Base-by-base conservation (phyloP, 1,140 invertebrate genomes). In the Rhopalosiphum padi region DNA sequence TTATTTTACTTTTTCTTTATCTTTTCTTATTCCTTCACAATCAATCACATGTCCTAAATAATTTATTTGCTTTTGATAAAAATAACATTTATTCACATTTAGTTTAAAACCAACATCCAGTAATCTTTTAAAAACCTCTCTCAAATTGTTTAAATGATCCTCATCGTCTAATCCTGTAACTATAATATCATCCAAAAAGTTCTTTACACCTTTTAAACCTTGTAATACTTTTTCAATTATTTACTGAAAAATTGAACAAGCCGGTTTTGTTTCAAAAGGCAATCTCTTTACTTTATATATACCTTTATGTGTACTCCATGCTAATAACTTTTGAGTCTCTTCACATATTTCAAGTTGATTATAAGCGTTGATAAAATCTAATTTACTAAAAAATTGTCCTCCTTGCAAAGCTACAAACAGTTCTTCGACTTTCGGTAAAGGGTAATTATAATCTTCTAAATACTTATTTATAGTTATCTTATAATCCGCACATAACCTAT, bases 191-290 rank as follows among this genome's bases (percentile, higher is more conserved):
- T 83, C 77, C 35, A 41, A 83, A 41, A 83, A 83, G 18, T 41
- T 21, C n/a, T 35, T 82, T 35, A 37, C 77, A 11, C n/a, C 35
- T 35, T 82, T 37, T 35, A 82, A n/a, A 18, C 77, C 77, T 37
- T 82, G 77, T 82, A 82, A 18, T 18, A 83, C 77, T 37, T 83
- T 83, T 83, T 83, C 35, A 18, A 83, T 83, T 35, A 83, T 18
- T 37, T 7, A 11, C 18, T 83, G 77, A 37, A 83, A 41, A 83
- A 83, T 83, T 22, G 21, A 83, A 83, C 77, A 83, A 37, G 96
- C 95, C 25, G 94, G 95, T 91, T 95, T 95, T 8, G 96, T 95
- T 21, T 95, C 96, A 95, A 96, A 96, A 8, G 94, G 95, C 22
- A 96, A 85, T 92, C 95, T 90, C 90, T 95, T 95, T 94, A 95